Evolutionary conservation across 2,888 invertebrate genomes (phyloP), one percentile per base, ranked within the genome.

Genomic region (Boloria euphrosyne): DNA sequence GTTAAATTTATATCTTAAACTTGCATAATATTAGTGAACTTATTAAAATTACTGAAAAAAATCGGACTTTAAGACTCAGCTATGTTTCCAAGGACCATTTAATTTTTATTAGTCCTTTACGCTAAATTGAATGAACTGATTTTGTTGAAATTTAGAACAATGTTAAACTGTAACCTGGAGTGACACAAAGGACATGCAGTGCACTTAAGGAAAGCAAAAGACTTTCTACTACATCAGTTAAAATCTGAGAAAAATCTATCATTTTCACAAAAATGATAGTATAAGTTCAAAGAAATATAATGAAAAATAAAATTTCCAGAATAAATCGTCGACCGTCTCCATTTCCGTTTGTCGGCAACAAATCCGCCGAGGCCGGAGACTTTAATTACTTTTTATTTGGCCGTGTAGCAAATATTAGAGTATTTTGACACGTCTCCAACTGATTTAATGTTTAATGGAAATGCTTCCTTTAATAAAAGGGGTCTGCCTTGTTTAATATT

Each of bases 311-410:
- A 74, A 68, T 69, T 68, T 66, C 66, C 68, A 63, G 71, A 71
- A 74, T 69, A 73, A 71, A 68, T 76, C 74, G 73, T 66, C 75
- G 75, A 75, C 70, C 71, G 67, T 71, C 57, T 73, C 71, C 72
- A 77, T 72, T 75, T 71, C 73, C 80, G 79, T 46, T 60, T 66
- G 71, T 18, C 72, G 65, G 65, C 65, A 55, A 82, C 80, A 80
- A 79, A 82, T 78, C 80, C 78, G 78, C 78, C 74, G 72, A 71
- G 68, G 74, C 76, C 80, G 70, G 67, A 70, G 69, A 84, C 82
- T 84, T 86, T 86, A 86, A 86, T 86, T 83, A 82, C 85, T 83
- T 86, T 85, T 84, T 83, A 84, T 86, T 84, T 74, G 67, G 79
- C 76, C 74, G 66, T 66, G 70, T 69, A 65, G 68, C 73, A 71